Conservation (phyloP, 2,888 invertebrate genomes). For the Sycophila texana region DNA sequence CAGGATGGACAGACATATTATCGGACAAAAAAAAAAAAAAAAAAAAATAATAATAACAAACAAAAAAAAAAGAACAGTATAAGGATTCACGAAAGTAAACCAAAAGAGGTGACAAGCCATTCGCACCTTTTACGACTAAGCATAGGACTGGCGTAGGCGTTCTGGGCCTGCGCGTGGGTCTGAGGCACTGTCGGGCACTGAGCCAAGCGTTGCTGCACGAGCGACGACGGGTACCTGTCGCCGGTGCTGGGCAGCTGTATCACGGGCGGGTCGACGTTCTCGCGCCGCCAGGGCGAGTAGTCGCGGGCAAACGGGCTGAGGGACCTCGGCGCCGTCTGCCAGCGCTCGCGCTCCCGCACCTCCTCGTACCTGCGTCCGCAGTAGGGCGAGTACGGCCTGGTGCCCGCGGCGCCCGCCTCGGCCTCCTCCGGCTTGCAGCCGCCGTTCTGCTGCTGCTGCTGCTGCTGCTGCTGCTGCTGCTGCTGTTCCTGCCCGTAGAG, state of each 20-base stretch:
- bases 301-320: slow-evolving; percentile 73
- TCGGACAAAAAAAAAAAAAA: background rate
- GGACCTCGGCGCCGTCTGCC: slow-evolving; percentile 66
- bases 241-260: slow-evolving; percentile 65
- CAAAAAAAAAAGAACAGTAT: background rate
- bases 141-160: slow-evolving; percentile 73
- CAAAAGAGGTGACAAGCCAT: background rate
- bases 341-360: slow-evolving; percentile 67
- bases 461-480: too few species aligned
- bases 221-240: slow-evolving; percentile 70
- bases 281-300: slow-evolving; percentile 74
- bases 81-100: background rate
- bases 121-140: slow-evolving; percentile 72
- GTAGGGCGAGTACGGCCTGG: slow-evolving; percentile 68
- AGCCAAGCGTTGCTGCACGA: slow-evolving; percentile 68
- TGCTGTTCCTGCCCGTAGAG: slow-evolving; percentile 62
- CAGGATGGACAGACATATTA: background rate
- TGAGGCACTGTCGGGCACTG: slow-evolving; percentile 68
- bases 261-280: slow-evolving; percentile 74
- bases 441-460: slow-evolving; percentile 30
- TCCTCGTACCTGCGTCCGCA: slow-evolving; percentile 66
- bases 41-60: too few species aligned
- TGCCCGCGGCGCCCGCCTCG: slow-evolving; percentile 60
- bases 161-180: slow-evolving; percentile 66
- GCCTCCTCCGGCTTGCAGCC: slow-evolving; percentile 60